Conservation (phyloP, 35 echinoderm and acorn worm species). For the Heliocidaris tuberculata region DNA sequence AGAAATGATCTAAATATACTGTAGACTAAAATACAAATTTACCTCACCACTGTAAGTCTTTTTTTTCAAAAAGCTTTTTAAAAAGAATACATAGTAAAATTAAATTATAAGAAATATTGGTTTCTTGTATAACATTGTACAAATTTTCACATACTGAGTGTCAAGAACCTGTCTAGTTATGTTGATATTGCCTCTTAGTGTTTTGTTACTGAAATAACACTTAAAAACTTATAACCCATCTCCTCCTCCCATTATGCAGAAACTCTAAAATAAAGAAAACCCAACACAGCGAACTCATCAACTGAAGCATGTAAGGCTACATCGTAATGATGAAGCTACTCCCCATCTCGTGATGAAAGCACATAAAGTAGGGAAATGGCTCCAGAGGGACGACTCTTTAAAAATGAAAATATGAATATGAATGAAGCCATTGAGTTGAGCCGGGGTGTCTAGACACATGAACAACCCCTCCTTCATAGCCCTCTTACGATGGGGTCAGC, state of each 20-base stretch:
- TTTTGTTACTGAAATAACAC: too few relatives aligned
- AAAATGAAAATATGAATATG: conserved; percentile 42
- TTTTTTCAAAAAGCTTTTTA: too few relatives aligned
- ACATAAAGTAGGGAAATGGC: not conserved
- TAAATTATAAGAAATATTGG: too few relatives aligned
- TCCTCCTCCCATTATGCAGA: not conserved
- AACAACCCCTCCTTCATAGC: not conserved
- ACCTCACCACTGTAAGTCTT: too few relatives aligned
- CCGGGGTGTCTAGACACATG: conserved; percentile 15
- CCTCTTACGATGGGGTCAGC: not conserved
- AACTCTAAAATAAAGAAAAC: not conserved
- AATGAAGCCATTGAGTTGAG: conserved; percentile 34
- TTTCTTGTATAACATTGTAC: too few relatives aligned
- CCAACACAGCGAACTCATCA: not conserved
- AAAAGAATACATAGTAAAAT: too few relatives aligned
- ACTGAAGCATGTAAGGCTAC: not conserved
- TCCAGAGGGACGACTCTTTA: not conserved
- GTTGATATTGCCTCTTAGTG: too few relatives aligned
- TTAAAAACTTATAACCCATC: too few relatives aligned
- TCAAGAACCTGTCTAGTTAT: too few relatives aligned
- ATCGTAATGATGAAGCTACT: not conserved
- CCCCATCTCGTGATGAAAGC: not conserved
- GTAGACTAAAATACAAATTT: too few relatives aligned
- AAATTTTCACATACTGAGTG: too few relatives aligned
- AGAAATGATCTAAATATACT: too few relatives aligned